Conservation (phyloP, 2,113 vertebrate genomes). For the Rhipidura dahli region DNA sequence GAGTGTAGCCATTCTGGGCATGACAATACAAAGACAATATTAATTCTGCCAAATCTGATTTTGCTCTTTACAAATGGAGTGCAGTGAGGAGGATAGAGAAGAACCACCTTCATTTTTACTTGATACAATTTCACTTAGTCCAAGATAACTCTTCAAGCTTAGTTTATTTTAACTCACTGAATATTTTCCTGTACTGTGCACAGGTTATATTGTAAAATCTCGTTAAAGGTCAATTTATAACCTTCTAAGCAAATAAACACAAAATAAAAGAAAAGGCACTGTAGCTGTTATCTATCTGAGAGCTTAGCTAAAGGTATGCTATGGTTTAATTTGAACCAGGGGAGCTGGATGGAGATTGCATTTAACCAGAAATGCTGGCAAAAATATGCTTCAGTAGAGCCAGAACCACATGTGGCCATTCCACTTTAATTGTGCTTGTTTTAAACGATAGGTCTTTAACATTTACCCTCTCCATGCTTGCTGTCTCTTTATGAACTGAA, state of each 20-base stretch:
- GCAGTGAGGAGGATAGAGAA: background rate
- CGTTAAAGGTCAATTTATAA: slow-evolving; percentile 8
- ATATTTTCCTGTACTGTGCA: background rate
- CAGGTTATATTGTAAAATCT: background rate
- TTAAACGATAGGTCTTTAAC: slow-evolving; percentile 60
- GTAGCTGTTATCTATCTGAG: background rate
- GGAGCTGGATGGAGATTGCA: slow-evolving; percentile 10
- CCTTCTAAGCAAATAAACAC: slow-evolving; percentile 19
- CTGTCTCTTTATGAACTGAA: slow-evolving; percentile 65
- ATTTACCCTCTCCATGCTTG: slow-evolving; percentile 50
- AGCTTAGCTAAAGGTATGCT: slow-evolving; percentile 40
- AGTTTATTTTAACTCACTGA: background rate
- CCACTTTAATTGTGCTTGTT: slow-evolving; percentile 63
- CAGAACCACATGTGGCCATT: slow-evolving; percentile 64
- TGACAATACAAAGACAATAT: background rate
- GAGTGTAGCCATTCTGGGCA: background rate
- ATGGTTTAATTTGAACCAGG: slow-evolving; percentile 55
- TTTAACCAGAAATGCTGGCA: slow-evolving; percentile 64
- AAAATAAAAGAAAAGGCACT: background rate
- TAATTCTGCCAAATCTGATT: background rate
- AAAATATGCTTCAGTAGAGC: slow-evolving; percentile 37
- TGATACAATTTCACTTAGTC: background rate
- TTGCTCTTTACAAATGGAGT: background rate
- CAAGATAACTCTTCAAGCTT: background rate
- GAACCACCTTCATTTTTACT: background rate